phyloP scores from a whole-genome alignment of 2,888 invertebrate species.

The Oligia latruncula region DNA sequence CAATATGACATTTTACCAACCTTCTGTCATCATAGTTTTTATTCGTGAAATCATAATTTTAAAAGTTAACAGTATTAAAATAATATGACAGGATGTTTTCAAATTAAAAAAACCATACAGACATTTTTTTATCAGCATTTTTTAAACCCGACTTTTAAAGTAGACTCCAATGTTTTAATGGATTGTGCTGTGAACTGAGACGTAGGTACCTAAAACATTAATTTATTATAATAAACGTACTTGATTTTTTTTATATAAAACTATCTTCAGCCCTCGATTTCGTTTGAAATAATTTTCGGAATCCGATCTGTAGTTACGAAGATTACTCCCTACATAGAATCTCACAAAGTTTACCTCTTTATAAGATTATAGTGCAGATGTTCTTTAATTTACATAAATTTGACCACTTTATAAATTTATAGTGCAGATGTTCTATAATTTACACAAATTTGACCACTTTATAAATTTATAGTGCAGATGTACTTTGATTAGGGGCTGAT shows the following conservation, averaged over 20 bases:
- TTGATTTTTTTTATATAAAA: not conserved
- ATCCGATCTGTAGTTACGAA: not conserved
- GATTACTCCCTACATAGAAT: not conserved
- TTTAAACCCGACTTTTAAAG: not conserved
- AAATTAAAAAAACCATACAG: not conserved
- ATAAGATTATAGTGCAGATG: not conserved
- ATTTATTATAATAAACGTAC: not conserved
- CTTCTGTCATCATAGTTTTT: too few relatives aligned
- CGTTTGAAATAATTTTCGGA: not conserved
- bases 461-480: not conserved
- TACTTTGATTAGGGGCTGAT: not conserved
- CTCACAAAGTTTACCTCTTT: not conserved
- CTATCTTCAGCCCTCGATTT: not conserved
- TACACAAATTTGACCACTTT: too few relatives aligned
- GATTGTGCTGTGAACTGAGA: not conserved
- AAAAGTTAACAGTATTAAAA: too few relatives aligned
- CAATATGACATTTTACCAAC: constrained; percentile 7
- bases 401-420: not conserved
- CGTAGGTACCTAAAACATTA: not conserved
- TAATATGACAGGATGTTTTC: constrained; percentile 9
- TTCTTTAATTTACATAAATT: not conserved
- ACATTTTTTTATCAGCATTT: not conserved
- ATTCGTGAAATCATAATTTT: too few relatives aligned
- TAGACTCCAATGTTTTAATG: not conserved
- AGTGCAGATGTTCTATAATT: not conserved